Base-by-base conservation (phyloP, 2,797 vertebrate species). In the Coilia nasus region DNA sequence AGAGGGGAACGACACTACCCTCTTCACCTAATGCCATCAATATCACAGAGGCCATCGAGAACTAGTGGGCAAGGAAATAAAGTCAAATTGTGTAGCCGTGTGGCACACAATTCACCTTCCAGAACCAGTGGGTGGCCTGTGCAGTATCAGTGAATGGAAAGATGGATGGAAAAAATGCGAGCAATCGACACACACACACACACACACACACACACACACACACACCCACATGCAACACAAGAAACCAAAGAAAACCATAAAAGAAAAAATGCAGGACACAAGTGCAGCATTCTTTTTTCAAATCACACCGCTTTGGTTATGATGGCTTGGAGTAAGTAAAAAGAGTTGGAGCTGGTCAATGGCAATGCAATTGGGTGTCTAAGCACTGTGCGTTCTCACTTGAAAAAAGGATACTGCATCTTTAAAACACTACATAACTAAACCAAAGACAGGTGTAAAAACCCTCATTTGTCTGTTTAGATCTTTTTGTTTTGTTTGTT, bases 401-500 rank as follows among this genome's bases (percentile, higher is more conserved):
- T 97, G 96, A 97, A 99, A 99, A 99, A 98, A 96, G 97, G 97
- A 99, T 98, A 99, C 97, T 98, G 98, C 97, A 97, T 97, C 97
- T 97, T 97, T 96, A 97, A 97, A 96, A 98, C 91, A 97, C 89
- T 94, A 96, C 94, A 95, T 90, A 91, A 89, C 91, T 92, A 50
- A 89, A 83, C 85, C 86, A 86, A 47, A 87, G 83, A 89, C 85
- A 96, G 93, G 85, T 92, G 96, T 92, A 93, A 93, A 93, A 86
- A 78, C 78, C 71, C 71, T 78, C 31, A 44, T 78, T 78, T 78
- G 71, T 78, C 71, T 78, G 15, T 78, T 78, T 44, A 78, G 71
- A 78, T 41, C 41, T 78, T 71, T 35, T 85, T 83, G 64, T 54
- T 21, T 57, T 41, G 81, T 60, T 67, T n/a, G 64, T 82, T 84